Base-by-base conservation (phyloP, 2,888 invertebrate species). In the Polydrusus pterygomalis region DNA sequence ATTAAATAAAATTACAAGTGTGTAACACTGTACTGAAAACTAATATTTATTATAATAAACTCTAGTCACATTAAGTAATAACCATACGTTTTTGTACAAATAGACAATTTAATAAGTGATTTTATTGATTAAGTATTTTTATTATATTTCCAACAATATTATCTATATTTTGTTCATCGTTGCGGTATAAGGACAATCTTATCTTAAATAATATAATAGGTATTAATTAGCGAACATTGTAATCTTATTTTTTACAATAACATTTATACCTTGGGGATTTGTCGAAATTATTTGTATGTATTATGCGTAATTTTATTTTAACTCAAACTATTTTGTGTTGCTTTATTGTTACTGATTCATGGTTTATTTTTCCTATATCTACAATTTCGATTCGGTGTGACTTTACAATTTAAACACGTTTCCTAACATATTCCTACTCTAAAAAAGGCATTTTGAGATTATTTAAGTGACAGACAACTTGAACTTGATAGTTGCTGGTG, bases 161-260 rank as follows among this genome's bases (percentile, higher is more conserved):
- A 70, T 60, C 70, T 70, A 45, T 15, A 62, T 62, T 1, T 47
- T 49, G 49, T 49, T 70, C 45, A 34, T 70, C 62, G 47, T 62
- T 70, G 49, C 38, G 70, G 13, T 60, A 17, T 38, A 60, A 70
- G 18, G 47, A 62, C 49, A 70, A 70, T 70, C 70, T 70, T 49
- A 70, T 70, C 70, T 49, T n/a, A 7, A 49, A 58, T n/a, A n/a
- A n/a, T 60, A 10, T 70, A 60, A 38, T 58, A 34, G 18, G 34
- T 45, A 25, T 38, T 60, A 60, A 60, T 60, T 60, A 60, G 5
- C 38, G 17, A 60, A 60, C 58, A 38, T 60, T 60, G 17, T 38
- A 38, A 38, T 38, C 58, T 60, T 17, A 60, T 40, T 18, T 9
- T 60, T 60, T 40, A 38, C 58, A 60, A 60, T 60, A 60, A 60